phyloP scores from a whole-genome alignment of 2,888 invertebrate species.

The Prenolepis imparis region DNA sequence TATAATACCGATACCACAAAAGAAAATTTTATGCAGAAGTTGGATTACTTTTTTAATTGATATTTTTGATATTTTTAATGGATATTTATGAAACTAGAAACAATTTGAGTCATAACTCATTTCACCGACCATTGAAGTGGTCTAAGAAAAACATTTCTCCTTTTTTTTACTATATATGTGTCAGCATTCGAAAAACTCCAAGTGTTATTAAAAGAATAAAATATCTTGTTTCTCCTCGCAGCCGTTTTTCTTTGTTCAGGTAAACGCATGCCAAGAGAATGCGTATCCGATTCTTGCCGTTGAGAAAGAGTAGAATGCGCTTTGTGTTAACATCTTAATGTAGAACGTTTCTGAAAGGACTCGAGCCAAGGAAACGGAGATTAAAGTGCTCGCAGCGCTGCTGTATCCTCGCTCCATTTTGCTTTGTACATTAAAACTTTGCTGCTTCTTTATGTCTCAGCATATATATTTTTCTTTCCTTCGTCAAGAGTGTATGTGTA shows the following conservation, averaged over 20 bases:
- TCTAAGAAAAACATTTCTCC: constrained; percentile 13
- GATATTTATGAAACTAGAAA: constrained; percentile 1
- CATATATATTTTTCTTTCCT: not conserved
- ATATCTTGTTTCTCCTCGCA: constrained; percentile 2
- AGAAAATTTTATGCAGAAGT: not conserved
- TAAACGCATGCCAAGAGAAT: constrained; percentile 33
- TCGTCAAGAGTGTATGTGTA: not conserved
- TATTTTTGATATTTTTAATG: not conserved
- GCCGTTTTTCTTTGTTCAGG: constrained; percentile 18
- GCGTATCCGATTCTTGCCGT: constrained; percentile 44
- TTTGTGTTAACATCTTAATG: constrained; percentile 66
- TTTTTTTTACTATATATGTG: not conserved
- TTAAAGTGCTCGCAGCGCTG: constrained; percentile 59
- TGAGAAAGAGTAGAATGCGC: constrained; percentile 51
- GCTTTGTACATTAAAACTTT: constrained; percentile 35
- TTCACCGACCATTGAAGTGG: constrained; percentile 13
- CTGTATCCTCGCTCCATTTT: constrained; percentile 41
- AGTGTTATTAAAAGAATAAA: constrained; percentile 35
- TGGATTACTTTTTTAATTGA: not conserved
- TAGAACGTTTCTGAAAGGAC: constrained; percentile 60
- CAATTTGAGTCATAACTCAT: constrained; percentile 24
- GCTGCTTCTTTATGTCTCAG: not conserved
- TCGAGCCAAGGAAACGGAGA: constrained; percentile 59
- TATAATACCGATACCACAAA: not conserved
- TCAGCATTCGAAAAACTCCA: not conserved